Percentiles rank a stretch among this genome's conserved stretches.
phyloP scores from a whole-genome alignment of 2,797 vertebrate species.

The Pangasius larnaudii region DNA sequence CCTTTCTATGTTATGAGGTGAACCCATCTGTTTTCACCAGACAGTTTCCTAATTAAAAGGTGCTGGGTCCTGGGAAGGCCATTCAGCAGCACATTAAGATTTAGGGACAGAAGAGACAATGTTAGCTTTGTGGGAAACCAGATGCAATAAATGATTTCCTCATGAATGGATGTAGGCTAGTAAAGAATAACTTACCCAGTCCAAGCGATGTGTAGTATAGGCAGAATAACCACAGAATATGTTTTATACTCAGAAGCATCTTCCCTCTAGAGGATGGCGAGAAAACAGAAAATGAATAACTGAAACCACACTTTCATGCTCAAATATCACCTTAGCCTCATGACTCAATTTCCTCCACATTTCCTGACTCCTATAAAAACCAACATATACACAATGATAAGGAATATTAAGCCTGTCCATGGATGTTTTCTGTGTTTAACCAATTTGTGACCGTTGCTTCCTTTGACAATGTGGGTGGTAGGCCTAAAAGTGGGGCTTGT shows the following conservation, averaged over 20 bases:
- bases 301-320: neutral
- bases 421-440: neutral
- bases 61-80: constrained; percentile 57
- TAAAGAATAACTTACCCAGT: constrained; percentile 67
- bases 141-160: constrained; percentile 11
- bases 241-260: constrained; percentile 90
- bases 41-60: constrained; percentile 77
- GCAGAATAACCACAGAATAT: constrained; percentile 88
- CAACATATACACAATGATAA: neutral
- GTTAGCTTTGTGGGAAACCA: constrained; percentile 47
- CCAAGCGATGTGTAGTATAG: constrained; percentile 76
- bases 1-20: constrained; percentile 69
- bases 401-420: neutral
- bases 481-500: constrained; percentile 49
- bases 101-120: constrained; percentile 23
- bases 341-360: neutral
- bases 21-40: constrained; percentile 77
- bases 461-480: constrained; percentile 64
- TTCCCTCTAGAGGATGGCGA: constrained; percentile 73
- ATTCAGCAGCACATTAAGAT: constrained; percentile 47
- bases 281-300: constrained; percentile 33
- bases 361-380: neutral
- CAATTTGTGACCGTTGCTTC: constrained; percentile 51
- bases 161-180: neutral
- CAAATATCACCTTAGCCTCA: neutral